Percentiles rank a stretch among this genome's conserved stretches.
Conservation (phyloP, 2,888 invertebrate genomes). For the Apotomis turbidana region DNA sequence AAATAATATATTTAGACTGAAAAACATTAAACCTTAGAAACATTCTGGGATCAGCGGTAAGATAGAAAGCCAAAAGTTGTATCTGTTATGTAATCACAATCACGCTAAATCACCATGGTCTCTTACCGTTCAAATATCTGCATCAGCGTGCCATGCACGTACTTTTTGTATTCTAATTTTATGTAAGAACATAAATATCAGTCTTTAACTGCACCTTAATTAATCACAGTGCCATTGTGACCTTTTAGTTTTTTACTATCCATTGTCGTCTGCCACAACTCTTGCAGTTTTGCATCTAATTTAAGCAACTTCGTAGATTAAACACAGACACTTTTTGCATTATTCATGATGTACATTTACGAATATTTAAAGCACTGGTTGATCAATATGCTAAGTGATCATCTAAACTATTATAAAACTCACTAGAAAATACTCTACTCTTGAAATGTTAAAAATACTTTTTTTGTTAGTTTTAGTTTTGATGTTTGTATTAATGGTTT, state of each 20-base stretch:
- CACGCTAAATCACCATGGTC: no score
- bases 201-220: conserved; percentile 3
- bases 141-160: conserved; percentile 1
- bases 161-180: conserved; percentile 6
- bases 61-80: no score
- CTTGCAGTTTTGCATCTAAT: conserved; percentile 11
- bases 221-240: neutral
- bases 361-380: neutral
- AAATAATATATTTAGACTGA: no score
- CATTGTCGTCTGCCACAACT: conserved; percentile 15
- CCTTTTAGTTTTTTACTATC: neutral
- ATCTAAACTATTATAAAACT: neutral
- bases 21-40: no score
- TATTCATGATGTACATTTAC: neutral
- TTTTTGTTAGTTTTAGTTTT: no score
- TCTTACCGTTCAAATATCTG: neutral
- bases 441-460: no score
- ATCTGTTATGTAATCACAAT: no score
- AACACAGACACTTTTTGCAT: neutral
- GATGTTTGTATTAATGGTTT: no score
- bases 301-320: neutral
- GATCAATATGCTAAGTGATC: neutral
- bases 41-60: no score
- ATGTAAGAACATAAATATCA: conserved; percentile 6
- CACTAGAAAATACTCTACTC: no score